A percentile compares a stretch with the other conserved stretches of the same genome.
Conservation (phyloP, 2,888 invertebrate genomes). For the Xylota segnis region DNA sequence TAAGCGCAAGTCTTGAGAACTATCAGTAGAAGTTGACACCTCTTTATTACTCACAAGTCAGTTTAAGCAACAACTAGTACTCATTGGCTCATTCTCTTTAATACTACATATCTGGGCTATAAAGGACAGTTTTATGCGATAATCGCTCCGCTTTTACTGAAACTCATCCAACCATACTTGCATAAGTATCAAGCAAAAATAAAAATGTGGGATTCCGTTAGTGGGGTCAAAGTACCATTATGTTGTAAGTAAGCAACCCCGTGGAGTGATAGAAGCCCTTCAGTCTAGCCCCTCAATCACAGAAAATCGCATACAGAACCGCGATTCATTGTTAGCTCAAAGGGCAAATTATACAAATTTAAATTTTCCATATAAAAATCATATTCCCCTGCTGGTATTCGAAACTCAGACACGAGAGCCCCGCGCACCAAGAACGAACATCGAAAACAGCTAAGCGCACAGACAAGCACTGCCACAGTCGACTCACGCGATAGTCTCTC, state of each 20-base stretch:
- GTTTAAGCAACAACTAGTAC: no score
- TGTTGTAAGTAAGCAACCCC: slow-evolving; percentile 71
- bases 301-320: slow-evolving; percentile 40
- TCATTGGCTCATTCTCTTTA: no score
- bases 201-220: slow-evolving; percentile 53
- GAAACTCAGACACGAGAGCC: slow-evolving; percentile 11
- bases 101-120: no score
- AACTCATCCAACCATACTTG: no score
- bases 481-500: not conserved
- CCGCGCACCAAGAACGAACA: not conserved
- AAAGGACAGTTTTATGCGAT: no score
- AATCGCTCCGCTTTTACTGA: no score
- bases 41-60: no score
- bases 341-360: slow-evolving; percentile 6
- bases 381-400: not conserved
- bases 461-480: not conserved
- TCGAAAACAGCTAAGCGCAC: not conserved
- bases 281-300: slow-evolving; percentile 79
- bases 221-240: slow-evolving; percentile 62
- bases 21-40: no score
- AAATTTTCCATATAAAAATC: not conserved
- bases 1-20: no score
- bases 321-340: slow-evolving; percentile 34
- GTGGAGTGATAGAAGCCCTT: slow-evolving; percentile 80
- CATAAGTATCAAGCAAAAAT: no score